Percentiles rank a stretch among this genome's conserved stretches.
Conservation (phyloP, 2,113 vertebrate genomes). For the Chrysemys picta region DNA sequence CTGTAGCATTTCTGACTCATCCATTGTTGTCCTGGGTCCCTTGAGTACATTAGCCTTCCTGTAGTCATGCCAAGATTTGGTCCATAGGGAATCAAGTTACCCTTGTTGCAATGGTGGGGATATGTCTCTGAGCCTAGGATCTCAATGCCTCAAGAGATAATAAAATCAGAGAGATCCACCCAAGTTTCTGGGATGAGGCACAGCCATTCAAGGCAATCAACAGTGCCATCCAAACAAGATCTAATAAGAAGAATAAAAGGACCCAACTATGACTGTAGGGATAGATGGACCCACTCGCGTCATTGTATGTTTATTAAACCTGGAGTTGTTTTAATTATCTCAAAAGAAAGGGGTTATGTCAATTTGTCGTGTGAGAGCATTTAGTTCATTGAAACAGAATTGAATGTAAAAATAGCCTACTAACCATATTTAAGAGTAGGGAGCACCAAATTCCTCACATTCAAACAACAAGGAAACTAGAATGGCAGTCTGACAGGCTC, state of each 20-base stretch:
- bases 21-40: not conserved
- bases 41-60: not conserved
- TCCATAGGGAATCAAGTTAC: not conserved
- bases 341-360: conserved; percentile 25
- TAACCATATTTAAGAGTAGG: conserved; percentile 47
- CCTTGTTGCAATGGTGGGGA: not conserved
- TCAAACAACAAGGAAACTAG: conserved; percentile 14
- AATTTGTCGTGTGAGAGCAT: conserved; percentile 58
- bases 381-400: conserved; percentile 48
- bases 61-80: not conserved
- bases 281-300: conserved; percentile 39
- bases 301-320: conserved; percentile 73
- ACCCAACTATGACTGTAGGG: conserved; percentile 42
- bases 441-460: conserved; percentile 40
- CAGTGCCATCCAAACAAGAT: not conserved
- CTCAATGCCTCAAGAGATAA: not conserved
- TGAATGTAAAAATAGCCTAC: conserved; percentile 54
- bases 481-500: not conserved
- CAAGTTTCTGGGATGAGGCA: not conserved
- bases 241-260: conserved; percentile 50
- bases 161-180: conserved; percentile 1
- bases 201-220: conserved; percentile 23
- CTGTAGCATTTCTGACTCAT: conserved; percentile 35
- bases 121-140: not conserved
- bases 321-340: not conserved